A percentile compares a stretch with the other conserved stretches of the same genome.
Conservation (phyloP, 1,140 invertebrate species). For the Panulirus ornatus region DNA sequence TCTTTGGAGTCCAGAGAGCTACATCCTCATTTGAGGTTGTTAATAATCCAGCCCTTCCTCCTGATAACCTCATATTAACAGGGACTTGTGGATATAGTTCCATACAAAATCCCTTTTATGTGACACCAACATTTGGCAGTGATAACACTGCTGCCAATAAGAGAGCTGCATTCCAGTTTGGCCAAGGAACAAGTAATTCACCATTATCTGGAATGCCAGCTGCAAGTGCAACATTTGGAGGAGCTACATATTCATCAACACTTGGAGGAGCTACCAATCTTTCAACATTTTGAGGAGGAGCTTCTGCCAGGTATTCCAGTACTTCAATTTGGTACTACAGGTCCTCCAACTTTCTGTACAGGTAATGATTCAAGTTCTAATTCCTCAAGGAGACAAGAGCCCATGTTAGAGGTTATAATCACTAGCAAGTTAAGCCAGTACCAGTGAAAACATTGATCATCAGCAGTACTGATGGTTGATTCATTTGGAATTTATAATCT, state of each 20-base stretch:
- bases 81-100: neutral
- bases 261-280: neutral
- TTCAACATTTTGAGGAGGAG: neutral
- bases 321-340: neutral
- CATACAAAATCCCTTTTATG: neutral
- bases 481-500: too few relatives aligned
- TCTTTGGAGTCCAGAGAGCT: neutral
- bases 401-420: neutral
- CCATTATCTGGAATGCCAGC: too few relatives aligned
- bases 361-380: neutral
- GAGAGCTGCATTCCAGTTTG: neutral
- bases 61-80: neutral
- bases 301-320: neutral
- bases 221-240: neutral
- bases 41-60: neutral
- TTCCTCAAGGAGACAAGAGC: neutral
- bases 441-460: neutral
- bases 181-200: too few relatives aligned
- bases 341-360: neutral
- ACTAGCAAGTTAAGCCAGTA: neutral
- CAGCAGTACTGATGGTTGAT: too few relatives aligned
- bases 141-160: neutral
- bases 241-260: neutral
- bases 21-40: neutral
- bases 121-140: neutral